Evolutionary conservation across 2,888 invertebrate species (phyloP).

Genomic region (Nomada ruficornis): DNA sequence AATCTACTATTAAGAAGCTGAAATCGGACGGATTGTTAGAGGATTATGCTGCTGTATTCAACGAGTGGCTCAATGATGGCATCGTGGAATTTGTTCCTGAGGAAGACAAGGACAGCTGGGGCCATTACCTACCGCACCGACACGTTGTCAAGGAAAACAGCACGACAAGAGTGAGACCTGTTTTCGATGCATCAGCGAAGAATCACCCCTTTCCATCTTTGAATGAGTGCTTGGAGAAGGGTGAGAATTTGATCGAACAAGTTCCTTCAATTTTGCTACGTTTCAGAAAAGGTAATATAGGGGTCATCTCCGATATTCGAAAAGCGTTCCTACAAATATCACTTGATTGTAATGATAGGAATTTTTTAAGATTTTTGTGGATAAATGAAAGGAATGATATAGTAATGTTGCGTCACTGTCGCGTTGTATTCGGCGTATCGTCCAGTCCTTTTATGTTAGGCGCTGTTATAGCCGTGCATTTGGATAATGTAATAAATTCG

Average conservation of each 20-base stretch:
- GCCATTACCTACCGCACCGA: constrained; percentile 61
- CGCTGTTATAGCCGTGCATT: constrained; percentile 66
- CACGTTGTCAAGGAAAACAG: constrained; percentile 55
- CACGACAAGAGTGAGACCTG: constrained; percentile 65
- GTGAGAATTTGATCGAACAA: constrained; percentile 65
- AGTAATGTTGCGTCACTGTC: constrained; percentile 53
- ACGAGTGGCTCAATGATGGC: constrained; percentile 68
- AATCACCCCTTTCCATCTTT: constrained; percentile 64
- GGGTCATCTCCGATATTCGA: constrained; percentile 60
- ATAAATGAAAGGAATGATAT: constrained; percentile 26
- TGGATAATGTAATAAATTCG: constrained; percentile 19
- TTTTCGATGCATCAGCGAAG: constrained; percentile 72
- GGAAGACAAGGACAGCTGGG: constrained; percentile 40
- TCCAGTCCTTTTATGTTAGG: constrained; percentile 69
- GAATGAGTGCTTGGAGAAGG: constrained; percentile 67
- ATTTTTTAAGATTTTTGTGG: constrained; percentile 70
- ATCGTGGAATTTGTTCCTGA: constrained; percentile 69
- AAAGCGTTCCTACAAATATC: constrained; percentile 65
- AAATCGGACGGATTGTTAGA: constrained; percentile 51
- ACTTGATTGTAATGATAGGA: constrained; percentile 47
- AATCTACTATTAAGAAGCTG: constrained; percentile 63
- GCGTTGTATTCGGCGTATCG: constrained; percentile 71
- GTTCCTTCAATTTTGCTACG: constrained; percentile 53
- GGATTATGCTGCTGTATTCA: constrained; percentile 67
- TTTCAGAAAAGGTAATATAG: constrained; percentile 56